Conservation (phyloP, 2,888 invertebrate species). For the Hermaeophaga mercurialis region DNA sequence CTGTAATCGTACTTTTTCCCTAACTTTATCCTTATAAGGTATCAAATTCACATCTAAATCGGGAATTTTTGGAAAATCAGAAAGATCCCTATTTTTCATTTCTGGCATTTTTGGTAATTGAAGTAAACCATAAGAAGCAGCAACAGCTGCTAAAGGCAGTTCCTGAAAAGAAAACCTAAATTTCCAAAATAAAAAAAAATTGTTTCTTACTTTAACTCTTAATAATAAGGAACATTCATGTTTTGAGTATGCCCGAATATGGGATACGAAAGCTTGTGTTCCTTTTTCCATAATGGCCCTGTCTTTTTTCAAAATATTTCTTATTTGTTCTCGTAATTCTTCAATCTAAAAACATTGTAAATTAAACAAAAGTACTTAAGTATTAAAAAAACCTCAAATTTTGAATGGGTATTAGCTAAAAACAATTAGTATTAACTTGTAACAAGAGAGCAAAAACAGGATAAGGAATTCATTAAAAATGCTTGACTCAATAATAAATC, state of each 20-base stretch:
- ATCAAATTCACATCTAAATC: constrained; percentile 76
- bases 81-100: constrained; percentile 68
- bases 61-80: constrained; percentile 62
- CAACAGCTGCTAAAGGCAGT: constrained; percentile 81
- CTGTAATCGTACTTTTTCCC: constrained; percentile 73
- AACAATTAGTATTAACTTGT: too few species aligned
- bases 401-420: too few species aligned
- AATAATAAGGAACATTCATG: constrained; percentile 93
- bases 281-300: constrained; percentile 84
- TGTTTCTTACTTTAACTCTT: constrained; percentile 68
- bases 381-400: constrained; percentile 1
- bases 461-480: too few species aligned
- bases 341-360: constrained; percentile 42
- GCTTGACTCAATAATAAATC: too few species aligned
- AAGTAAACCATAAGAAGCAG: constrained; percentile 86
- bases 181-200: neutral
- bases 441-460: too few species aligned
- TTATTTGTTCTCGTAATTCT: constrained; percentile 64
- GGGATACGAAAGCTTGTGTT: constrained; percentile 92
- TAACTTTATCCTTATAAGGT: constrained; percentile 77
- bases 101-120: constrained; percentile 96
- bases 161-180: constrained; percentile 67
- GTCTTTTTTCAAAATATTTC: constrained; percentile 71
- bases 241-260: constrained; percentile 90
- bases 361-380: neutral